Base-by-base conservation (phyloP, 2,888 invertebrate species). In the Epinotia brunnichana region DNA sequence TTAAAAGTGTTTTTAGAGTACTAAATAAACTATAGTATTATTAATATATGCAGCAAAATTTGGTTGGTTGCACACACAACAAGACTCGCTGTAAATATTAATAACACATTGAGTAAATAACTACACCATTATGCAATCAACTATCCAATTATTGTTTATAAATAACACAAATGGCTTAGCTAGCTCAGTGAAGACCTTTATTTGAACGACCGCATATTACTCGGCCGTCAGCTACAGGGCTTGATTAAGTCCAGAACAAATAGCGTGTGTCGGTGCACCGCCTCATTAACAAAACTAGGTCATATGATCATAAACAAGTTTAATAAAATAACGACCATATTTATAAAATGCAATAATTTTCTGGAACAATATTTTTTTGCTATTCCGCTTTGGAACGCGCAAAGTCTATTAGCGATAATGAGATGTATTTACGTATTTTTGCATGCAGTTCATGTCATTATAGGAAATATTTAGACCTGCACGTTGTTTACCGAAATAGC, bases 241-340 rank as follows among this genome's bases (percentile, higher is more conserved):
- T 56, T 66, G 35, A 66, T 66, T 66, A 66, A 66, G 39, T 39
- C 66, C 56, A 66, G 41, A 66, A 66, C 66, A 66, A 66, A 66
- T 56, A 56, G 54, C 54, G 54, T 56, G 53, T 57, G 57, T 57
- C 54, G 64, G 64, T 41, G 41, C 41, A 21, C 39, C 54, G 54
- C 39, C 54, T 64, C 64, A 64, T 64, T 64, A 39, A 64, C 41
- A 51, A 29, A 56, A 66, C 54, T 41, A 35, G 66, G 66, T 56
- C 66, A 66, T 66, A 24, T 39, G 64, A 54, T 64, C 39, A 64
- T n/a, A n/a, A n/a, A 29, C 35, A 19, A 48, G 48, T n/a, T 48
- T 48, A 48, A 48, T 48, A 48, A 48, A 48, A 48, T 44, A 15
- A 44, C 15, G 4, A 41, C 41, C 3, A 41, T 41, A 41, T 41